Conservation (phyloP, 2,113 vertebrate species). For the Hiodon tergisus region DNA sequence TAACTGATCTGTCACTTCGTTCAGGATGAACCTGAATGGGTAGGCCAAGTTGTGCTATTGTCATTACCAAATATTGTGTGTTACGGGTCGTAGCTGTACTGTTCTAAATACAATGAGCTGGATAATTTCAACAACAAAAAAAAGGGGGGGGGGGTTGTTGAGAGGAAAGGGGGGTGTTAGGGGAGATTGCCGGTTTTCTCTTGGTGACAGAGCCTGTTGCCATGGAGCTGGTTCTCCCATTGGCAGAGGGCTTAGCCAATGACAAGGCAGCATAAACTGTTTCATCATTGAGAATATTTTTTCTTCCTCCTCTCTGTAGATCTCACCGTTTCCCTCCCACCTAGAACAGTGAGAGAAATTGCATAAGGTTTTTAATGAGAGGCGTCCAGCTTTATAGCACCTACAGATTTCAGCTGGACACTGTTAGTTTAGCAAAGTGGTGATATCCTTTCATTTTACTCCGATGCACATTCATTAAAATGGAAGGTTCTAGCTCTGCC, state of each 20-base stretch:
- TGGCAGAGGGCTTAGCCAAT: conserved; percentile 76
- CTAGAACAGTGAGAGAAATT: conserved; percentile 44
- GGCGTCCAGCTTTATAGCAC: conserved; percentile 21
- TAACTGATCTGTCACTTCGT: neutral
- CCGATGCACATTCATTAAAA: neutral
- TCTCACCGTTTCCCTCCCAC: conserved; percentile 37
- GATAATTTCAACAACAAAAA: conserved; percentile 50
- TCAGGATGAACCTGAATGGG: neutral
- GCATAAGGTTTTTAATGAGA: conserved; percentile 53
- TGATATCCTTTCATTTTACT: neutral
- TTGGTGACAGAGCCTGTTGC: conserved; percentile 84
- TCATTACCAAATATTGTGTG: too few relatives aligned
- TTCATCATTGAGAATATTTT: conserved; percentile 77
- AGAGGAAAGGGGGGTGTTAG: conserved; percentile 54
- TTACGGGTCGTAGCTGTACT: neutral
- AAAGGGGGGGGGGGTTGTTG: conserved; percentile 29
- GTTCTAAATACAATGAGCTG: conserved; percentile 37
- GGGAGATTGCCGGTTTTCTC: conserved; percentile 64
- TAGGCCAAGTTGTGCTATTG: neutral
- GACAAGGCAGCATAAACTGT: conserved; percentile 56
- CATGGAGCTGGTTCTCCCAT: conserved; percentile 76
- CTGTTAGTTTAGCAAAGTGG: conserved; percentile 33
- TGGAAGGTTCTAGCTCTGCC: neutral
- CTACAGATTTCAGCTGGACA: conserved; percentile 39
- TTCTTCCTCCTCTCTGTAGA: conserved; percentile 41